phyloP scores from a whole-genome alignment of 2,888 invertebrate species.

The Mechanitis mazaeus region DNA sequence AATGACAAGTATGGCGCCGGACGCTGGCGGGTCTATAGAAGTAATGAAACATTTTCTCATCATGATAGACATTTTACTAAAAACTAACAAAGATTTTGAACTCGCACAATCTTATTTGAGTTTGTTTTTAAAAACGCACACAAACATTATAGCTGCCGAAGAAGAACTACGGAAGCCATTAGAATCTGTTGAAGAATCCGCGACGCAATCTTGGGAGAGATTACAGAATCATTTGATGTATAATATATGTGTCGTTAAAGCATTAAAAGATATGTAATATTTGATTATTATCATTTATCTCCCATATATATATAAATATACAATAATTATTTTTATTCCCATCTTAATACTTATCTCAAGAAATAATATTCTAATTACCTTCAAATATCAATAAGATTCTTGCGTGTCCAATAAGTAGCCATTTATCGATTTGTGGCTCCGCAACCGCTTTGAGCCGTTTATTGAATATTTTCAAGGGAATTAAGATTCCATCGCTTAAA shows the following conservation, averaged over 20 bases:
- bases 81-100: conserved; percentile 90
- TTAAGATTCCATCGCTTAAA: conserved; percentile 62
- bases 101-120: conserved; percentile 92
- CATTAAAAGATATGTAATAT: conserved; percentile 80
- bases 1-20: conserved; percentile 85
- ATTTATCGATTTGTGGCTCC: not conserved
- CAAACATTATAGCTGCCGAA: conserved; percentile 75
- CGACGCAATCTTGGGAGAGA: conserved; percentile 79
- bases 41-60: conserved; percentile 87
- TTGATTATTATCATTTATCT: conserved; percentile 15
- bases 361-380: not conserved
- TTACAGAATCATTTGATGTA: conserved; percentile 83
- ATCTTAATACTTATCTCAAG: not conserved
- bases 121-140: conserved; percentile 89
- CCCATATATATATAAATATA: not conserved
- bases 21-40: conserved; percentile 81
- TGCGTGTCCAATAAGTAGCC: conserved; percentile 12
- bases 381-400: conserved; percentile 7
- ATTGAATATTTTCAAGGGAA: conserved; percentile 70
- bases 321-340: not conserved
- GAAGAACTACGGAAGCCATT: conserved; percentile 74
- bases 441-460: conserved; percentile 50
- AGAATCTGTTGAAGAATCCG: conserved; percentile 75
- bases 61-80: conserved; percentile 82
- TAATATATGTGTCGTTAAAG: conserved; percentile 84